Evolutionary conservation across 2,113 vertebrate species (phyloP).

Genomic region (Carollia perspicillata): DNA sequence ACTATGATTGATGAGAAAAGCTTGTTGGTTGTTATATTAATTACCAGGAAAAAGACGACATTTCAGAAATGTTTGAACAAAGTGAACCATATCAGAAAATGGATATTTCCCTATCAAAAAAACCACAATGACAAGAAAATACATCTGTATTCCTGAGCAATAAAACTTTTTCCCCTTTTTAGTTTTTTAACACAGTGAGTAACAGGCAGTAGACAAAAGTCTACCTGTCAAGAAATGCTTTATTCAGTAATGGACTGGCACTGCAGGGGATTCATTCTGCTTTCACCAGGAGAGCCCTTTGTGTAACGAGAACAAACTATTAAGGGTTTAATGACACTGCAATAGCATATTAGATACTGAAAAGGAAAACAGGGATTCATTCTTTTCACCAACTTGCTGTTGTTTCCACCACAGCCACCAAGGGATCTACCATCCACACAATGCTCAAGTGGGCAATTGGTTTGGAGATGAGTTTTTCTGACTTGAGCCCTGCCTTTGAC

Average conservation of each 20-base stretch:
- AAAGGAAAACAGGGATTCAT: constrained; percentile 32
- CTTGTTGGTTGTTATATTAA: not conserved
- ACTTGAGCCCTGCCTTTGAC: not conserved
- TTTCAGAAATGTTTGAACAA: constrained; percentile 24
- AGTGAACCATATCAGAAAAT: constrained; percentile 26
- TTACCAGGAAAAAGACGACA: not conserved
- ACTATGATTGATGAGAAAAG: not conserved
- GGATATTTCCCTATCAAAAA: not conserved
- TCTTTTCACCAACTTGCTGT: constrained; percentile 29
- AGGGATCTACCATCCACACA: not conserved
- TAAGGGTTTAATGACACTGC: constrained; percentile 53
- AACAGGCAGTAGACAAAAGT: constrained; percentile 52
- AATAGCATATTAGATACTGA: not conserved
- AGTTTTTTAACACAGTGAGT: constrained; percentile 12
- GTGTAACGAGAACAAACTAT: constrained; percentile 53
- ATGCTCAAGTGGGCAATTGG: not conserved
- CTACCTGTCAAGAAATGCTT: constrained; percentile 54
- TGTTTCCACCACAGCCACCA: not conserved
- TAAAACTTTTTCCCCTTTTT: not conserved
- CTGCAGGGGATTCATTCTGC: constrained; percentile 21
- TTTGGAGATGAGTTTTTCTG: not conserved
- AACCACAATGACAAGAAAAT: not conserved
- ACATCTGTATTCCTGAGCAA: not conserved
- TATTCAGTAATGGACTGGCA: constrained; percentile 57
- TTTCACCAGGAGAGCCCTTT: constrained; percentile 36